Evolutionary conservation across 2,113 vertebrate species (phyloP).

Genomic region (Ovis canadensis): DNA sequence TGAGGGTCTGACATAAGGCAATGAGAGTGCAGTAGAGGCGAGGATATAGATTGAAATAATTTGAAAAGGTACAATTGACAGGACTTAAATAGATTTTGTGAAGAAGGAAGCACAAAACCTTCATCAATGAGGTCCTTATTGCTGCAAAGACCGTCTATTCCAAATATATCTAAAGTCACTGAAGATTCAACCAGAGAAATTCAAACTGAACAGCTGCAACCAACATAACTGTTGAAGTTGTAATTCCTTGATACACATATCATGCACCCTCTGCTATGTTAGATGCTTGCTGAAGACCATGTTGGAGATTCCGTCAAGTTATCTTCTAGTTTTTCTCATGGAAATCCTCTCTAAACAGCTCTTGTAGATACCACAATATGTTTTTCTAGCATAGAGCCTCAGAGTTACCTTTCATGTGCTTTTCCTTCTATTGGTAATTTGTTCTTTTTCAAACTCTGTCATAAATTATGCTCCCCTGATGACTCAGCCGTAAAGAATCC

Average conservation of each 20-base stretch:
- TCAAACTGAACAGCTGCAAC: background rate
- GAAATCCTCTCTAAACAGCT: background rate
- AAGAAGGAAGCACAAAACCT: background rate
- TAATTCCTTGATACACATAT: background rate
- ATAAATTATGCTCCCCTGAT: background rate
- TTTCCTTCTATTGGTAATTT: background rate
- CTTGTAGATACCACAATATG: background rate
- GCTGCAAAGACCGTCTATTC: background rate
- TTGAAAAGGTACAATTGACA: background rate
- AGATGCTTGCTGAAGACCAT: background rate
- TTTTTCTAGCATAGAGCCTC: background rate
- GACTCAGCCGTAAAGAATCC: background rate
- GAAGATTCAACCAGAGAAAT: background rate
- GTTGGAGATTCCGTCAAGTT: background rate
- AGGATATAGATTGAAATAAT: background rate
- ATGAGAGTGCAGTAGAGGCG: background rate
- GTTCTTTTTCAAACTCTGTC: background rate
- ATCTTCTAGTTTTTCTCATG: background rate
- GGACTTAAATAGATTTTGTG: background rate
- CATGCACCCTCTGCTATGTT: background rate
- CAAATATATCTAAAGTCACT: background rate
- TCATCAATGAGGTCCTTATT: background rate
- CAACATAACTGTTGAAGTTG: background rate
- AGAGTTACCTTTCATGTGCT: background rate
- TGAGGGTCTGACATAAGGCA: background rate